Base-by-base conservation (phyloP, 2,888 invertebrate species). In the Isoperla grammatica region DNA sequence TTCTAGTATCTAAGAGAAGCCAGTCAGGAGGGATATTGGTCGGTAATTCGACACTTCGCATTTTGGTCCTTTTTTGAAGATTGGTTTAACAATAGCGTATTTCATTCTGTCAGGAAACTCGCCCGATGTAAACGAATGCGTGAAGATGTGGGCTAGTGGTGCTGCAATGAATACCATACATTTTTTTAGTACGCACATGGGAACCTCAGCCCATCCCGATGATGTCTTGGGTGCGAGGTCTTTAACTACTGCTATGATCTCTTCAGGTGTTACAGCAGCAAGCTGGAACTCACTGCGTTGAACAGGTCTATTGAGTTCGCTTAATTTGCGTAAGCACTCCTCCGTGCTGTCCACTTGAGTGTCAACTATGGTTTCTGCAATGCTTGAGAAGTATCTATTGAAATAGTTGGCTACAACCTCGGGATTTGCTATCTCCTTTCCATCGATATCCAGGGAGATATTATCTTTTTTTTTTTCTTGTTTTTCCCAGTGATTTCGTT, bases 181-280 rank as follows among this genome's bases (percentile, higher is more conserved):
- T 37, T 39, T 13, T 17, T 39, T 53, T 37, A 53, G 15, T 11
- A 53, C 12, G 11, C 20, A 11, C 53, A 53, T 53, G 37, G 53
- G 39, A 1, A 53, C 37, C 12, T 35, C 53, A 53, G 35, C 53
- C 53, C 53, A 53, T 11, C 53, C 53, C 1, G 53, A 17, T 15
- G 53, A 53, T 4, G 19, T 39, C 37, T 53, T 53, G 5, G 53
- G 53, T 39, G 35, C 17, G 11, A 53, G 9, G 1, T 11, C 13
- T 13, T 39, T 11, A 8, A 53, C 2, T 1, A 17, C 15, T 11
- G 15, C 12, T 19, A 53, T 11, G 9, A 53, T 19, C 9, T 39
- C 53, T 17, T 17, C 39, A 5, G 37, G 46, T 17, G 46, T 20
- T 4, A 22, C 22, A 22, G 46, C 22, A 22, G n/a, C 46, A 9